Conservation (phyloP, 2,113 vertebrate genomes). For the Hyperoodon ampullatus region DNA sequence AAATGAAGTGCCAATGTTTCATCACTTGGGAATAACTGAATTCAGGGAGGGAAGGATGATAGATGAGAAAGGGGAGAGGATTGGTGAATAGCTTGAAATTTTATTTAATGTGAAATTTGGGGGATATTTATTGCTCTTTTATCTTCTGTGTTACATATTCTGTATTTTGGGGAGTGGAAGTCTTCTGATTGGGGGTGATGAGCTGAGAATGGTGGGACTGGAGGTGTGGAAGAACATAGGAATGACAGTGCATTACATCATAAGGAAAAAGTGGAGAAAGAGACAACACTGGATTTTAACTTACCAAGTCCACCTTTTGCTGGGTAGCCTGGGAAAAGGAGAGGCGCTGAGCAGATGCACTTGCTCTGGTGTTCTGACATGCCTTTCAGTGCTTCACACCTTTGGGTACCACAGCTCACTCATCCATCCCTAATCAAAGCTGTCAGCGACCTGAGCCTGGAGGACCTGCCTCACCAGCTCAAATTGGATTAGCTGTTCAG, state of each 20-base stretch:
- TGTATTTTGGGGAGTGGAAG: not conserved
- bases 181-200: not conserved
- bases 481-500: not conserved
- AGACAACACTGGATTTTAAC: not conserved
- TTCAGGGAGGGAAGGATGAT: not conserved
- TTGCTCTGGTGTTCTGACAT: not conserved
- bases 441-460: conserved; percentile 60
- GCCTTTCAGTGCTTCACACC: conserved; percentile 32
- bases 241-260: not conserved
- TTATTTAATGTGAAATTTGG: not conserved
- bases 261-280: not conserved
- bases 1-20: not conserved
- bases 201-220: not conserved
- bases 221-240: not conserved
- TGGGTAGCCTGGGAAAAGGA: not conserved
- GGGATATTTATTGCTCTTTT: not conserved
- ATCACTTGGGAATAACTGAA: not conserved
- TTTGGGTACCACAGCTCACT: not conserved
- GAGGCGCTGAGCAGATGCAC: fast-evolving
- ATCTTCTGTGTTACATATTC: not conserved
- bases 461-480: conserved; percentile 23
- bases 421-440: conserved; percentile 71
- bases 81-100: not conserved
- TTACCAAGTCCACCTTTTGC: not conserved
- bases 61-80: not conserved